phyloP scores from a whole-genome alignment of 2,888 invertebrate species.

The Fragum whitleyi region DNA sequence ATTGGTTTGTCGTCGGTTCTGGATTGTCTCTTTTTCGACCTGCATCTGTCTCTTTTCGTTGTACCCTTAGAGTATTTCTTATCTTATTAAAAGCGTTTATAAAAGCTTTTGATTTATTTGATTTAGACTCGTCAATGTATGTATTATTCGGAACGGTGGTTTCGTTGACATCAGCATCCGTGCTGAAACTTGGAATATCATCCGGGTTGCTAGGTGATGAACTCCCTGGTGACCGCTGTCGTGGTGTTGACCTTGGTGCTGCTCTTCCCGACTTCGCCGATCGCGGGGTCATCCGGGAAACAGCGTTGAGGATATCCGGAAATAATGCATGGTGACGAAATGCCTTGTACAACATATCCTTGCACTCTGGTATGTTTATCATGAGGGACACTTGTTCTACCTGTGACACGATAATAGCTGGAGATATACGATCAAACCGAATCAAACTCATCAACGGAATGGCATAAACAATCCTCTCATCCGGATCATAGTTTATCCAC shows the following conservation, averaged over 20 bases:
- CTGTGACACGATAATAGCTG: conserved; percentile 71
- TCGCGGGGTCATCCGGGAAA: neutral
- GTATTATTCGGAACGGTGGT: no score
- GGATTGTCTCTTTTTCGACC: neutral
- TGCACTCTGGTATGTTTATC: conserved; percentile 68
- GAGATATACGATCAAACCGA: conserved; percentile 72
- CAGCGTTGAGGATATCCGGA: neutral
- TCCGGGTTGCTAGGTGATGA: neutral
- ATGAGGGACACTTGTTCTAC: conserved; percentile 72
- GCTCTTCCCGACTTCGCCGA: neutral
- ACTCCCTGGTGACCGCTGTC: neutral
- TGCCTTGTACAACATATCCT: conserved; percentile 70
- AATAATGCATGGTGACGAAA: conserved; percentile 72
- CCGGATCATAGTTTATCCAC: conserved; percentile 76
- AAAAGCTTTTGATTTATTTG: neutral
- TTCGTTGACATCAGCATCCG: no score
- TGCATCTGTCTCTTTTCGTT: neutral
- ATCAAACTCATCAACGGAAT: conserved; percentile 69
- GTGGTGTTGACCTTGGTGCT: conserved; percentile 5
- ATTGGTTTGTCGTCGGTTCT: neutral
- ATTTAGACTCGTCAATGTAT: no score
- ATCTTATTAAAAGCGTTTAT: neutral
- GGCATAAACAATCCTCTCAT: conserved; percentile 66
- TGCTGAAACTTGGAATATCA: no score
- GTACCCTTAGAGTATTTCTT: neutral